These are phyloP conservation scores for Eublepharis macularius DNA, from an alignment of 2,113 vertebrate species.

Conservation along the genomic window DNA sequence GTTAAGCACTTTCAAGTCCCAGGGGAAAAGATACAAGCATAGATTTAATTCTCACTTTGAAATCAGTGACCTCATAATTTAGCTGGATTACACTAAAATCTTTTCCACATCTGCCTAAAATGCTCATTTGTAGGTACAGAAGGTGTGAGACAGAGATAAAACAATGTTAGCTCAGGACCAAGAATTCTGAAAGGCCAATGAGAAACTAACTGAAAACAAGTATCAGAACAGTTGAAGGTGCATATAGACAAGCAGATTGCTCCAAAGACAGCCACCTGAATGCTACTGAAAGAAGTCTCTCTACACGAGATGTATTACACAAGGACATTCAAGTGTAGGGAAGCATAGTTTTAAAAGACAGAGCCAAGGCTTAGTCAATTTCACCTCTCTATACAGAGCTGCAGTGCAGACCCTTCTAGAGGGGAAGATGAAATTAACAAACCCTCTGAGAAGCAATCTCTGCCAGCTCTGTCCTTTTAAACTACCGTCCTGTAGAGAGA, in stretches of 20 bases:
- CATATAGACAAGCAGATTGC: not conserved
- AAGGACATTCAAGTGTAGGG: no score
- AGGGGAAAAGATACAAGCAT: not conserved
- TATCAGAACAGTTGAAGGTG: not conserved
- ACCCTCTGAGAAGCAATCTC: no score
- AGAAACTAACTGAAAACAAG: conserved; percentile 12
- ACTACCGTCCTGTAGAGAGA: conserved; percentile 40
- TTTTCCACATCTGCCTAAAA: not conserved
- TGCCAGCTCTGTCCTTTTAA: no score
- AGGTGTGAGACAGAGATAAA: not conserved
- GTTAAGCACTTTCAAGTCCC: not conserved
- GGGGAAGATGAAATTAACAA: no score
- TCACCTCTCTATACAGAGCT: no score
- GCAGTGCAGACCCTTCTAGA: no score
- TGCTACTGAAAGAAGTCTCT: no score
- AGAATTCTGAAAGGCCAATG: not conserved
- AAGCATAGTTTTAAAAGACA: no score
- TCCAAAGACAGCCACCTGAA: conserved; percentile 40
- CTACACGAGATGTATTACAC: no score
- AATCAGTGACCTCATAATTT: not conserved
- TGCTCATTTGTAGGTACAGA: not conserved
- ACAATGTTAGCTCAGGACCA: not conserved
- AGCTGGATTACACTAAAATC: not conserved
- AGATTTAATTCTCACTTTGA: not conserved
- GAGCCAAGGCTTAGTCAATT: no score